Conservation (phyloP, 2,888 invertebrate species). For the Carabus problematicus region DNA sequence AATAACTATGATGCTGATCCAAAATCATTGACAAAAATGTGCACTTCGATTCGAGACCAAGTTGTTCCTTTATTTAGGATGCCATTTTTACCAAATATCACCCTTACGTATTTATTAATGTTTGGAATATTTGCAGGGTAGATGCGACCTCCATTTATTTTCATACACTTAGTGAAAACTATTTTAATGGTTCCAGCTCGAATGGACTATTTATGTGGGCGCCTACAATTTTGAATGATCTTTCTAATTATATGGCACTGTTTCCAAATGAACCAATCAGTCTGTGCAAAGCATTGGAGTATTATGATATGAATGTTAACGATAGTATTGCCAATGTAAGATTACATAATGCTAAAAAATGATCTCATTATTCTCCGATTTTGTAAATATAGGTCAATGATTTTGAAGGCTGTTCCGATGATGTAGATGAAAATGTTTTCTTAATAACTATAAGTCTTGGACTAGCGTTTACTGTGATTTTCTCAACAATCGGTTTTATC, state of each 20-base stretch:
- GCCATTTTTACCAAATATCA: slow-evolving; percentile 53
- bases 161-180: background rate
- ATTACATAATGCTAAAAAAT: background rate
- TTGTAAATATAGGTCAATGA: slow-evolving; percentile 51
- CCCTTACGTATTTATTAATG: slow-evolving; percentile 56
- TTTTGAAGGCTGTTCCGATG: slow-evolving; percentile 50
- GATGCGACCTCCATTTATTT: slow-evolving; percentile 5
- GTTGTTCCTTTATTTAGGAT: slow-evolving; percentile 55
- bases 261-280: slow-evolving; percentile 49
- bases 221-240: slow-evolving; percentile 65
- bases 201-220: slow-evolving; percentile 68
- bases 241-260: slow-evolving; percentile 52
- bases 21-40: background rate
- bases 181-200: slow-evolving; percentile 54
- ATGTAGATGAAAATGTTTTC: slow-evolving; percentile 55
- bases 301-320: slow-evolving; percentile 35
- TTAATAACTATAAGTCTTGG: slow-evolving; percentile 53
- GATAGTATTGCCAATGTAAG: no score
- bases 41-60: slow-evolving; percentile 54
- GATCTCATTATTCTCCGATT: slow-evolving; percentile 45
- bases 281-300: slow-evolving; percentile 52
- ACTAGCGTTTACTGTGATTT: slow-evolving; percentile 51
- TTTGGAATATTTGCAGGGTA: slow-evolving; percentile 51
- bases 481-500: slow-evolving; percentile 53
- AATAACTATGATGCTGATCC: background rate